phyloP scores from a whole-genome alignment of 2,888 invertebrate genomes.

The Protula sp. region DNA sequence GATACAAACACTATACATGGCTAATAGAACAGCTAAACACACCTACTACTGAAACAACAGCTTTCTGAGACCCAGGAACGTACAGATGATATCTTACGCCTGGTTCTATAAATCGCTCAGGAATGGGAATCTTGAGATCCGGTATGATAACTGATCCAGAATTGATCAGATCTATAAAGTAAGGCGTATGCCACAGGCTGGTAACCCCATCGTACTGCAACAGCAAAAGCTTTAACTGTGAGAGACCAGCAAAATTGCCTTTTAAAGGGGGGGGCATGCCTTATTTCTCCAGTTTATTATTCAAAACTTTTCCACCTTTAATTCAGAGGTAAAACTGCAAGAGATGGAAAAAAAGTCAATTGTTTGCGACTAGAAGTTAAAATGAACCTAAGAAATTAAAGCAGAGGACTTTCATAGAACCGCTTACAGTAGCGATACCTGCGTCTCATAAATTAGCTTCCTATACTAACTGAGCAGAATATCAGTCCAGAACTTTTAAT shows the following conservation, averaged over 20 bases:
- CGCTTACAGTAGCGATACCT: too few species aligned
- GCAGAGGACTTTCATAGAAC: too few species aligned
- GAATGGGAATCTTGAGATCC: constrained; percentile 91
- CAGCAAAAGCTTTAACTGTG: neutral
- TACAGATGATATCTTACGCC: constrained; percentile 86
- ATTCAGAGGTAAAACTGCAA: too few species aligned
- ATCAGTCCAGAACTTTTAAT: neutral
- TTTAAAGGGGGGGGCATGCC: neutral
- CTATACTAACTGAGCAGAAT: too few species aligned
- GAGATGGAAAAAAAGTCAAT: neutral
- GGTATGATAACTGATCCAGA: constrained; percentile 74
- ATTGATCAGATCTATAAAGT: constrained; percentile 84
- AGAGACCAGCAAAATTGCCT: neutral
- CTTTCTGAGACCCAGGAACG: constrained; percentile 85
- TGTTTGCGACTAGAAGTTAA: too few species aligned
- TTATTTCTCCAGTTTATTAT: neutral
- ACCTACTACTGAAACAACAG: constrained; percentile 56
- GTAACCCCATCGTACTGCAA: constrained; percentile 71
- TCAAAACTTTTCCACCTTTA: too few species aligned
- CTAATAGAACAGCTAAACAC: constrained; percentile 20
- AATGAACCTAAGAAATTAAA: too few species aligned
- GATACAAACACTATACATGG: too few species aligned
- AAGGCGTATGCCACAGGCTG: constrained; percentile 84
- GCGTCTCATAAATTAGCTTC: too few species aligned
- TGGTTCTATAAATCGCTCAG: constrained; percentile 82